Evolutionary conservation across 1,140 invertebrate genomes (phyloP), one percentile per base, ranked within the genome.

Genomic region (Drosophila kepulauana): DNA sequence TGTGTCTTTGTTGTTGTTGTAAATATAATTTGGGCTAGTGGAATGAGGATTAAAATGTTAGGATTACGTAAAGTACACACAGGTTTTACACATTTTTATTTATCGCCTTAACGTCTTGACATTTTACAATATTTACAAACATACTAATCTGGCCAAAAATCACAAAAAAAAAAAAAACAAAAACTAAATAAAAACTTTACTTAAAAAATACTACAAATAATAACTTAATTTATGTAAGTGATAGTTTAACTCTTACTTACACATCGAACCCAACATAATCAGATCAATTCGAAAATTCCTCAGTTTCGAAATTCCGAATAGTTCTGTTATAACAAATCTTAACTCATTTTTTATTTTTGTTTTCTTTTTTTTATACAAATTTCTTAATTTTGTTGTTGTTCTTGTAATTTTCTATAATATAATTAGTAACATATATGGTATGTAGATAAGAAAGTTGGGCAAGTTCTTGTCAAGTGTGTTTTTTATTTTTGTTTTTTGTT

Each of bases 121-220:
- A 82, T 82, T 75, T 74, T 82, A 78, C 80, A 82, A 82, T 82
- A 82, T 82, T 82, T 82, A 82, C 80, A 82, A 75, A 75, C 72
- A 70, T 75, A 75, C 58, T 78, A 82, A 82, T 81, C 10, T 78
- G 70, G 70, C 71, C 71, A 52, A 69, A 73, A 69, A 67, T 43
- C 16, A 57, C 41, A 75, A 25, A 69, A 66, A 73, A 69, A 73
- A 73, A 33, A 51, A 6, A 10, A 52, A n/a, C n/a, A 10, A 63
- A 48, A 20, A 11, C 5, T 11, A 57, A 13, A 56, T 1, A 51
- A 43, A 43, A 56, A 62, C 35, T 25, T 25, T 25, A 4, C 20
- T 25, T 25, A 25, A 25, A 25, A 25, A 25, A 33, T 33, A 8
- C 33, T 8, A 2, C 5, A 33, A 33, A 33, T 8, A 33, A 33